Evolutionary conservation across 2,113 vertebrate genomes (phyloP).

Genomic region (Hyperoodon ampullatus): DNA sequence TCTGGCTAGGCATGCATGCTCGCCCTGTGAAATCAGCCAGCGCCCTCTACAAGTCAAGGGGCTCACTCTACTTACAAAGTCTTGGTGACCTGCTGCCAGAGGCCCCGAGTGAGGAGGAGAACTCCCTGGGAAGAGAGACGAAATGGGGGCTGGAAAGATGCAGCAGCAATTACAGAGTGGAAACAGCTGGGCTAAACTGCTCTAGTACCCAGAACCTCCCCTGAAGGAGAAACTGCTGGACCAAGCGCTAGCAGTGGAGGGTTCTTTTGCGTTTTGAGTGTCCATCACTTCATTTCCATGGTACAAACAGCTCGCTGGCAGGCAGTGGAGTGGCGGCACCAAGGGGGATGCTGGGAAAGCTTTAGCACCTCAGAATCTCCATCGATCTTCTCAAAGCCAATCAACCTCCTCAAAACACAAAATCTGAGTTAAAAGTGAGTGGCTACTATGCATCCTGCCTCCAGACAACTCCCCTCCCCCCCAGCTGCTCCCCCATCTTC

Average conservation of each 20-base stretch:
- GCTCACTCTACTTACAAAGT: not conserved
- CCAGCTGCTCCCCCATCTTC: not conserved
- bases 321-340: rapidly evolving
- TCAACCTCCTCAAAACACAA: not conserved
- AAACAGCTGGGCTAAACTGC: not conserved
- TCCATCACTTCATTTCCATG: not conserved
- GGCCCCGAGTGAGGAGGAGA: not conserved
- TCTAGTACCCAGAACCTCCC: not conserved
- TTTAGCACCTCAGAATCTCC: not conserved
- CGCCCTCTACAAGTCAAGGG: not conserved
- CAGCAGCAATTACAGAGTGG: not conserved
- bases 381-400: not conserved
- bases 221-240: not conserved
- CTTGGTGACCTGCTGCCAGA: not conserved
- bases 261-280: not conserved
- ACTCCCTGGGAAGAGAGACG: not conserved
- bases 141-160: not conserved
- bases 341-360: not conserved
- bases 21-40: not conserved
- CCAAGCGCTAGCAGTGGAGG: not conserved
- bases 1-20: not conserved
- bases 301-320: not conserved
- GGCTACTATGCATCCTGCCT: not conserved
- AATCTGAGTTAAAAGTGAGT: not conserved
- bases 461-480: not conserved